Evolutionary conservation across 2,888 invertebrate genomes (phyloP).

Genomic region (Bedellia somnulentella): DNA sequence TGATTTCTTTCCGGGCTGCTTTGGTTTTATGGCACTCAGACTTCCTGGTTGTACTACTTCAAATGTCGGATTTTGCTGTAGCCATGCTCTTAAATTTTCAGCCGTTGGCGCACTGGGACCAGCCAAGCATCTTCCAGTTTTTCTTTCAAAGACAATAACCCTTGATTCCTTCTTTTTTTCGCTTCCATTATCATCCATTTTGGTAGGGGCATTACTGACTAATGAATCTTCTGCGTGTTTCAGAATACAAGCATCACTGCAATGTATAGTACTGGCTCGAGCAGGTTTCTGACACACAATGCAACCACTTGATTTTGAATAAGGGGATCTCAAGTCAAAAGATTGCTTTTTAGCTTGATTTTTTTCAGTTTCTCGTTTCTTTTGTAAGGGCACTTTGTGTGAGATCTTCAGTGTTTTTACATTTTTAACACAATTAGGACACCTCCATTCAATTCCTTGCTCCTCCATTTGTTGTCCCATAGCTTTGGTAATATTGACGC

Average conservation of each 20-base stretch:
- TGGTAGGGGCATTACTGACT: too few relatives aligned
- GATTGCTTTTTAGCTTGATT: too few relatives aligned
- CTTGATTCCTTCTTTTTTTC: slow-evolving; percentile 26
- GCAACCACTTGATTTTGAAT: too few relatives aligned
- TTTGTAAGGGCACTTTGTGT: slow-evolving; percentile 22
- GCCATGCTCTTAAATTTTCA: slow-evolving; percentile 77
- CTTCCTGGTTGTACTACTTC: slow-evolving; percentile 77
- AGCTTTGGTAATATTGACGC: slow-evolving; percentile 89
- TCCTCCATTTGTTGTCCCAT: slow-evolving; percentile 93
- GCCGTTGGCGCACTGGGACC: slow-evolving; percentile 85
- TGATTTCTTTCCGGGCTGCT: slow-evolving; percentile 26
- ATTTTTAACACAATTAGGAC: slow-evolving; percentile 78
- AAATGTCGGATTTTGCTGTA: slow-evolving; percentile 84
- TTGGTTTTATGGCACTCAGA: slow-evolving; percentile 42
- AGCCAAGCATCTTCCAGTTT: slow-evolving; percentile 71
- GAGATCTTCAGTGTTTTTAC: slow-evolving; percentile 32
- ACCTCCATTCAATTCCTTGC: slow-evolving; percentile 85
- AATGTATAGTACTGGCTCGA: slow-evolving; percentile 83
- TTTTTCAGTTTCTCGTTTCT: not conserved
- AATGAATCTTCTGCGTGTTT: slow-evolving; percentile 78
- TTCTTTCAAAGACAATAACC: slow-evolving; percentile 83
- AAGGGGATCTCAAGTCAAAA: too few relatives aligned
- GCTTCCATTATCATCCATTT: slow-evolving; percentile 25
- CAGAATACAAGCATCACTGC: slow-evolving; percentile 84
- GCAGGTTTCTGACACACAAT: slow-evolving; percentile 79